Evolutionary conservation across 2,797 vertebrate species (phyloP), one percentile per base, ranked within the genome.

Genomic region (Xenopus petersii): DNA sequence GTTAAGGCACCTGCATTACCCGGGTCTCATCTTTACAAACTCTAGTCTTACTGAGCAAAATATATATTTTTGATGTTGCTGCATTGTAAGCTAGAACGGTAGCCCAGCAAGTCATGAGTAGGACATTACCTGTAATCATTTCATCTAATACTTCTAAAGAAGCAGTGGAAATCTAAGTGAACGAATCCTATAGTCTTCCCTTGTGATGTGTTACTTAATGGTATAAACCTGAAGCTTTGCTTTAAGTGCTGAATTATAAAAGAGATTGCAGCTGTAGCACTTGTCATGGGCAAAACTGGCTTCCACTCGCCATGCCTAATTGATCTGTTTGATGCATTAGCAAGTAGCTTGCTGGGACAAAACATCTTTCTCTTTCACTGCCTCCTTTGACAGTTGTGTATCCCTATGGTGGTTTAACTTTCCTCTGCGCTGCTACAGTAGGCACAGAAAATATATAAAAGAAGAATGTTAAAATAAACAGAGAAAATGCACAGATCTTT

Each of bases 231-330:
- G 64, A 63, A 47, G 47, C 71, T 62, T 77, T 62, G 61, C 48
- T 68, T 65, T 79, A 74, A 55, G 54, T 65, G 65, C 42, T 81
- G 54, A 79, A 79, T 70, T 76, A 75, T 72, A 72, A 64, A 56
- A 78, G 62, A 74, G 42, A 64, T 70, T 73, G 3, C 71, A 74
- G 76, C 74, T 30, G 26, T 30, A 48, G 59, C 63, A 67, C 68
- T 1, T 75, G 72, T 82, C 80, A 71, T 47, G 49, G 63, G 69
- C 62, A 67, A 51, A n/a, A 46, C 42, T 64, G 51, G 12, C 80
- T 79, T 10, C 66, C 59, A 64, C 51, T 73, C 59, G 65, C 61
- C 47, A 42, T 47, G 42, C 30, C 62, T 81, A 77, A 70, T 67
- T 79, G 56, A 79, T 62, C 33, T 70, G 21, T 70, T 74, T 70